Evolutionary conservation across 1,140 invertebrate species (phyloP).

Genomic region (Limonius californicus): DNA sequence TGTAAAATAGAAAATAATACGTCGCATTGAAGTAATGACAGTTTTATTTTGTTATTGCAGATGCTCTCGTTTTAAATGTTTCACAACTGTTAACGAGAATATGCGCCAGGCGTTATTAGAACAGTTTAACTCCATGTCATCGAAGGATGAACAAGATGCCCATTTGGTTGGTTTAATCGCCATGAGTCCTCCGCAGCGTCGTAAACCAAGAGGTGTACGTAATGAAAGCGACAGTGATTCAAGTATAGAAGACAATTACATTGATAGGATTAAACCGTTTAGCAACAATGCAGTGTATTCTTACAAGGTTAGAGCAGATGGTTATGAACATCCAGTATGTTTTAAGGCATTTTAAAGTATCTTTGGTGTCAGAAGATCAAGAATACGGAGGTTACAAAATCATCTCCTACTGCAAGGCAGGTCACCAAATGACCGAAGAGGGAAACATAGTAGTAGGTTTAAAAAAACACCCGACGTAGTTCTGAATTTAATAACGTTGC

Average conservation of each 20-base stretch:
- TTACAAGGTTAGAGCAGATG: neutral
- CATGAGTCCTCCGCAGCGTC: neutral
- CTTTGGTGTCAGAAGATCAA: no score
- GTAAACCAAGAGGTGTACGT: neutral
- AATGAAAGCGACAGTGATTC: constrained; percentile 2
- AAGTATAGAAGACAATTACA: neutral
- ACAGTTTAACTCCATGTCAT: constrained; percentile 15
- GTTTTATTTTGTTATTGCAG: neutral
- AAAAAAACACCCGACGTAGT: no score
- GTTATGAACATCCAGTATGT: neutral
- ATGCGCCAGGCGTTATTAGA: constrained; percentile 7
- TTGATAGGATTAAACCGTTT: constrained; percentile 12
- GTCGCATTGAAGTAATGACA: neutral
- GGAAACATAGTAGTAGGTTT: no score
- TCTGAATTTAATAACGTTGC: no score
- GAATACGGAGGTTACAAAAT: no score
- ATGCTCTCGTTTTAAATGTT: constrained; percentile 19
- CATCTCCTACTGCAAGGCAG: no score
- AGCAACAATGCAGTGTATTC: constrained; percentile 18
- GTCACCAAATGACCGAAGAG: no score
- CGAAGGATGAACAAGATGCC: constrained; percentile 19
- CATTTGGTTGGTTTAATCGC: constrained; percentile 16
- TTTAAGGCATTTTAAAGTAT: neutral
- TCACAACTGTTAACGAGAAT: constrained; percentile 13
- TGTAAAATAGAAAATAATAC: neutral